A percentile compares a stretch with the other conserved stretches of the same genome.
Evolutionary conservation across 2,113 vertebrate genomes (phyloP).

Genomic region (Meles meles): DNA sequence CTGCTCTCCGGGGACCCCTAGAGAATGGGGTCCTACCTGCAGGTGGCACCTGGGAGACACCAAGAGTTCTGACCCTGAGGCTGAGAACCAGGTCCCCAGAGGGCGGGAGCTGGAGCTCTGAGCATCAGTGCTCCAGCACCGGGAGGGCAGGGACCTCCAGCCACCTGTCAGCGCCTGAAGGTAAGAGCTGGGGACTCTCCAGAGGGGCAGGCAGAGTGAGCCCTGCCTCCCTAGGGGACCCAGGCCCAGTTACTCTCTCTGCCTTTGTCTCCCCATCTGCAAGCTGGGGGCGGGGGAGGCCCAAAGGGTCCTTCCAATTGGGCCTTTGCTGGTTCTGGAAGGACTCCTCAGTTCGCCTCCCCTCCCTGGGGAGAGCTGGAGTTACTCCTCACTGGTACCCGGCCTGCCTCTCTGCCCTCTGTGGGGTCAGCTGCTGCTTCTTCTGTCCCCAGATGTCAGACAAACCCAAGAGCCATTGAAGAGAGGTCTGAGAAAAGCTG

Average conservation of each 20-base stretch:
- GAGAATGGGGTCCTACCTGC: background rate
- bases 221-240: background rate
- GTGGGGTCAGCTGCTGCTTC: background rate
- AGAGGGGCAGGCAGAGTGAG: too few relatives aligned
- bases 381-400: background rate
- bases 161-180: conserved; percentile 70
- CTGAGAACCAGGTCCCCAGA: conserved; percentile 56
- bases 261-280: background rate
- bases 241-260: background rate
- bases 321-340: background rate
- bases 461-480: background rate
- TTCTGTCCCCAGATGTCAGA: background rate
- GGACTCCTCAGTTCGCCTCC: background rate
- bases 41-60: background rate
- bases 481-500: background rate
- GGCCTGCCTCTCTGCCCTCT: background rate
- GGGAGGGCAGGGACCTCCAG: conserved; percentile 65
- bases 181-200: conserved; percentile 42
- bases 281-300: background rate
- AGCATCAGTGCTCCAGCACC: conserved; percentile 66
- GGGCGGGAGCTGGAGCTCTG: conserved; percentile 66
- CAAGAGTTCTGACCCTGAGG: background rate
- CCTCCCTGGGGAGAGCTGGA: background rate
- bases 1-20: background rate
- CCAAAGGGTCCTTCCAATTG: background rate